These are phyloP conservation scores for Tetramorium parvispinum DNA, from an alignment of 1,140 invertebrate species.

Conservation along the genomic window DNA sequence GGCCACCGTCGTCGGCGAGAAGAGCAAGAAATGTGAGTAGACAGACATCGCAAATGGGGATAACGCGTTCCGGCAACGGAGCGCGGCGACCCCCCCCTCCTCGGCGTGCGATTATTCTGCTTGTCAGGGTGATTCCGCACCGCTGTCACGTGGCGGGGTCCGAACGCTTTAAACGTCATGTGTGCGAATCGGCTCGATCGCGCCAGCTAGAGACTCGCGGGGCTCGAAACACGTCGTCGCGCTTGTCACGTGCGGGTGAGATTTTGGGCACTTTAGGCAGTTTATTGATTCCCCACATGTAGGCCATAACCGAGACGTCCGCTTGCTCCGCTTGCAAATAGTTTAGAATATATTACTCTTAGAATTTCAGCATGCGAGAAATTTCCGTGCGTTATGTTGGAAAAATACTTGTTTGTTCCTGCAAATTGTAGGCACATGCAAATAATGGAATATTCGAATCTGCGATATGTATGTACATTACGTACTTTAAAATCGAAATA, in stretches of 20 bases:
- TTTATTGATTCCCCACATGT: conserved; percentile 5
- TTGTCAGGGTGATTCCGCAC: not conserved
- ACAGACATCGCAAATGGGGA: too few relatives aligned
- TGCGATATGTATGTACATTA: not conserved
- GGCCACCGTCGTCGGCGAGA: conserved; percentile 73
- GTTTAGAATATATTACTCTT: not conserved
- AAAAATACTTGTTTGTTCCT: not conserved
- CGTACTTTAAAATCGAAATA: not conserved
- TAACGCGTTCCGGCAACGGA: too few relatives aligned
- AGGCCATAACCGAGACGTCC: not conserved
- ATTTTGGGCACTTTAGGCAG: not conserved
- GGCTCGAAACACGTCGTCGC: not conserved
- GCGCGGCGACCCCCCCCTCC: not conserved
- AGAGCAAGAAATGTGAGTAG: conserved; percentile 81
- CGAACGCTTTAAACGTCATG: not conserved
- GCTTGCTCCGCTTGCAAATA: not conserved
- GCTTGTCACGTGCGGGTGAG: not conserved
- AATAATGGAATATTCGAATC: not conserved
- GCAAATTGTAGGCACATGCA: not conserved
- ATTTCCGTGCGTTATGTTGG: not conserved
- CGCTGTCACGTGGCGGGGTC: conserved; percentile 19
- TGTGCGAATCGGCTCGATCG: not conserved
- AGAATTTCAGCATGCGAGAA: not conserved
- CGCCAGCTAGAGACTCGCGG: too few relatives aligned
- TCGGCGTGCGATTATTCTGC: not conserved